These are phyloP conservation scores for Drosophila ogumai DNA, from an alignment of 1,140 invertebrate genomes.

Conservation along the genomic window DNA sequence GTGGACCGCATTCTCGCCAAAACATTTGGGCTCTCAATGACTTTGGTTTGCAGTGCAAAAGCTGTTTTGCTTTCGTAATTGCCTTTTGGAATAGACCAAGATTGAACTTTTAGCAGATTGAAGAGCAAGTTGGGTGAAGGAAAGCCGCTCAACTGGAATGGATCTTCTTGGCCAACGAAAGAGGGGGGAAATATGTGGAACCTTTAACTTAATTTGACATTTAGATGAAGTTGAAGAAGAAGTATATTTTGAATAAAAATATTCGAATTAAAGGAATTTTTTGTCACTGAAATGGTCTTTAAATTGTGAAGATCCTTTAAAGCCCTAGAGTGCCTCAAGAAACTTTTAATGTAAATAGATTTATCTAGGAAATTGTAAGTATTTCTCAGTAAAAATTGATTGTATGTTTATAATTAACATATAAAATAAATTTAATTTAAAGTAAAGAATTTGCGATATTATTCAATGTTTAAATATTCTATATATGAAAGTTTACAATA, in stretches of 20 bases:
- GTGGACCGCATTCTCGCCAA: slow-evolving; percentile 45
- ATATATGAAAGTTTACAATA: too few relatives aligned
- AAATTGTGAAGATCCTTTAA: background rate
- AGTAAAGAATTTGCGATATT: too few relatives aligned
- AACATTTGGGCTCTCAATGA: slow-evolving; percentile 42
- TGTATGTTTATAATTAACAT: too few relatives aligned
- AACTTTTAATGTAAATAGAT: background rate
- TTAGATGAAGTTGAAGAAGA: background rate
- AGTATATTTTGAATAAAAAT: background rate
- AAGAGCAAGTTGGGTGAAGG: slow-evolving; percentile 1
- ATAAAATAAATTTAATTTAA: too few relatives aligned
- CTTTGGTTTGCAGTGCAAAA: slow-evolving; percentile 30
- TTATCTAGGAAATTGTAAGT: background rate
- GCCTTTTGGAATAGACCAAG: slow-evolving; percentile 6
- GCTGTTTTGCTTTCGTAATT: slow-evolving; percentile 34
- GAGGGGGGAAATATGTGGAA: background rate
- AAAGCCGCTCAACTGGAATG: slow-evolving; percentile 3
- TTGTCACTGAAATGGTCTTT: background rate
- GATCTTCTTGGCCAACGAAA: background rate
- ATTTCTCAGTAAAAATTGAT: background rate
- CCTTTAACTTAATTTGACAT: background rate
- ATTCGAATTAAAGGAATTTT: background rate
- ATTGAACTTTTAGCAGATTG: slow-evolving; percentile 4
- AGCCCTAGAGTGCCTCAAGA: background rate
- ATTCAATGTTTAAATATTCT: too few relatives aligned